A percentile compares a stretch with the other conserved stretches of the same genome.
phyloP scores from a whole-genome alignment of 2,888 invertebrate species.

The Portevinia maculata region DNA sequence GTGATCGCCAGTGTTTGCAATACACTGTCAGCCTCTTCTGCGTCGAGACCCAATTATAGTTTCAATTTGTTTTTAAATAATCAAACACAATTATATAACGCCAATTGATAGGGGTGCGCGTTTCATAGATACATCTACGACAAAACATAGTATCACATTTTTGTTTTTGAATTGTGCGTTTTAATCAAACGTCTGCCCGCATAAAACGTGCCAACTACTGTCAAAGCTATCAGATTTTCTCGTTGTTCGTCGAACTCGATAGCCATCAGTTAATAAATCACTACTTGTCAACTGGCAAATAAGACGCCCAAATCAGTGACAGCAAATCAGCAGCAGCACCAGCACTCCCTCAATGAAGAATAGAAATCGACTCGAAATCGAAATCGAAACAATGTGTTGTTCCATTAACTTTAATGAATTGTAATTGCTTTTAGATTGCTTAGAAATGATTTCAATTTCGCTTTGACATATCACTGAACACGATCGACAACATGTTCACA shows the following conservation, averaged over 20 bases:
- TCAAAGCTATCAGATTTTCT: slow-evolving; percentile 35
- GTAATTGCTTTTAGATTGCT: slow-evolving; percentile 70
- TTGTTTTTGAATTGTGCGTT: too few species aligned
- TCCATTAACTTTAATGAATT: slow-evolving; percentile 69
- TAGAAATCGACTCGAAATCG: slow-evolving; percentile 50
- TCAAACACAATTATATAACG: too few species aligned
- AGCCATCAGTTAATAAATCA: slow-evolving; percentile 37
- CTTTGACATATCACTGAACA: slow-evolving; percentile 70
- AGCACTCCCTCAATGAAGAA: slow-evolving; percentile 34
- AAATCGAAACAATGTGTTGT: slow-evolving; percentile 65
- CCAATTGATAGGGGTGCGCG: too few species aligned
- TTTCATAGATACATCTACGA: too few species aligned
- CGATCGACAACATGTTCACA: slow-evolving; percentile 71
- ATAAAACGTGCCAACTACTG: slow-evolving; percentile 43
- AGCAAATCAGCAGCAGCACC: slow-evolving; percentile 64
- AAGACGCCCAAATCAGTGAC: slow-evolving; percentile 43
- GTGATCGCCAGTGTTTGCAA: too few species aligned
- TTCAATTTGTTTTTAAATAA: too few species aligned
- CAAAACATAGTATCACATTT: too few species aligned
- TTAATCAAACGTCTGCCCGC: slow-evolving; percentile 15
- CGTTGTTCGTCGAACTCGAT: slow-evolving; percentile 6
- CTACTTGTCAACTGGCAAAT: slow-evolving; percentile 46
- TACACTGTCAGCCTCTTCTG: too few species aligned
- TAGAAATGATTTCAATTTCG: slow-evolving; percentile 70
- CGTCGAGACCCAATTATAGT: too few species aligned